phyloP scores from a whole-genome alignment of 2,797 vertebrate genomes.

The Syndactyla subalaris region DNA sequence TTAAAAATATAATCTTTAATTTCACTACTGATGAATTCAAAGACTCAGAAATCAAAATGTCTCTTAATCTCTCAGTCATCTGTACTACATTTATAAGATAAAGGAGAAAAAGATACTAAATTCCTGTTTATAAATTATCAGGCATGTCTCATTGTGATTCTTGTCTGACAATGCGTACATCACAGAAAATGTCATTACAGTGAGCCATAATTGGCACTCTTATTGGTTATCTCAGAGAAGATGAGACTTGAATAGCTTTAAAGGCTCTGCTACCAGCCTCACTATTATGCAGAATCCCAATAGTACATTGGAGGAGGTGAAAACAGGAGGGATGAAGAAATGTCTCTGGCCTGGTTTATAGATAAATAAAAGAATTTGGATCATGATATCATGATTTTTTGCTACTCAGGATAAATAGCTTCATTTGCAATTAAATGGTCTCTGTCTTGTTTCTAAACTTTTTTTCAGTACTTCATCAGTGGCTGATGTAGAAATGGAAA shows the following conservation, averaged over 20 bases:
- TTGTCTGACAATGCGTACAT: background rate
- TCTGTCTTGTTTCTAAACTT: background rate
- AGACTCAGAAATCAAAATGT: background rate
- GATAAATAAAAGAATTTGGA: background rate
- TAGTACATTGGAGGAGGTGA: background rate
- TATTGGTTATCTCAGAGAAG: background rate
- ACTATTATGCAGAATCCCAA: background rate
- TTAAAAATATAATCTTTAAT: background rate
- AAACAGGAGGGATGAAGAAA: background rate
- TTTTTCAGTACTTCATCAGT: background rate
- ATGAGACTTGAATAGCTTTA: background rate
- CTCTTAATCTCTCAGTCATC: background rate
- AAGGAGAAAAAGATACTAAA: background rate
- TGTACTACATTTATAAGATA: background rate
- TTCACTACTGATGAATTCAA: background rate
- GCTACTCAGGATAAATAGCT: background rate
- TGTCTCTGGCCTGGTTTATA: background rate
- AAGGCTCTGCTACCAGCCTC: background rate
- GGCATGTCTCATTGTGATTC: background rate
- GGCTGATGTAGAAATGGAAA: background rate
- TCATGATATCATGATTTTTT: background rate
- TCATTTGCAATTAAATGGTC: background rate
- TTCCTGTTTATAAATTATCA: background rate
- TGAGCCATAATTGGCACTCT: background rate
- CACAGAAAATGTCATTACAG: background rate